A percentile compares a stretch with the other conserved stretches of the same genome.
Evolutionary conservation across 2,113 vertebrate species (phyloP).

Genomic region (Jacana jacana): DNA sequence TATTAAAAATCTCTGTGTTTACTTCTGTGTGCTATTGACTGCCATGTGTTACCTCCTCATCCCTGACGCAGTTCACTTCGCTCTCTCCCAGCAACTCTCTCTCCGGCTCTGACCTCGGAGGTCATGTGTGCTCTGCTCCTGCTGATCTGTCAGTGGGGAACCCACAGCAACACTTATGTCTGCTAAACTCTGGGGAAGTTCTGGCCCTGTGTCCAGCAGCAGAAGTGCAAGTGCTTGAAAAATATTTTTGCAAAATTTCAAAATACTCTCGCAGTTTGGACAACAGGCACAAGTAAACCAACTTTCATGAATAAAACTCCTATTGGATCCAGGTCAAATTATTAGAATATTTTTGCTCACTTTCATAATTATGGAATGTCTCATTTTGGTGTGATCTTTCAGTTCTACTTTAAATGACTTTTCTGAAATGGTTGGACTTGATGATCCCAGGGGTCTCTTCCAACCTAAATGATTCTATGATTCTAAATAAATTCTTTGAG

Average conservation of each 20-base stretch:
- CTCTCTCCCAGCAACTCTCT: background rate
- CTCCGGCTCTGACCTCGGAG: background rate
- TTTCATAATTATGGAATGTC: background rate
- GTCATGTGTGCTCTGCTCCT: background rate
- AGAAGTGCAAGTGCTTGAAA: background rate
- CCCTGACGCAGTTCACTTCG: background rate
- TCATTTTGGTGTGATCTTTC: background rate
- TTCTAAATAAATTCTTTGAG: background rate
- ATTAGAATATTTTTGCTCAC: background rate
- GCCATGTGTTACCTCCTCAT: background rate
- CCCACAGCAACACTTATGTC: background rate
- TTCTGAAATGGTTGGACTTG: too few species aligned
- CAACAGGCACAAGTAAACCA: background rate
- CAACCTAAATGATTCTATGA: too few species aligned
- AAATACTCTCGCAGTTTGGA: background rate
- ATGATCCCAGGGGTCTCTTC: too few species aligned
- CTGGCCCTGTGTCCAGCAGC: fast-evolving
- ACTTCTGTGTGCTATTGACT: background rate
- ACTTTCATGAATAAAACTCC: background rate
- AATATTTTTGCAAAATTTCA: background rate
- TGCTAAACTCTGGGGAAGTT: background rate
- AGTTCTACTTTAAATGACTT: background rate
- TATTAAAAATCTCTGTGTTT: background rate
- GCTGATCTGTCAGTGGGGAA: background rate
- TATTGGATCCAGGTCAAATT: background rate